Base-by-base conservation (phyloP, 2,888 invertebrate species). In the Hetaerina titia region DNA sequence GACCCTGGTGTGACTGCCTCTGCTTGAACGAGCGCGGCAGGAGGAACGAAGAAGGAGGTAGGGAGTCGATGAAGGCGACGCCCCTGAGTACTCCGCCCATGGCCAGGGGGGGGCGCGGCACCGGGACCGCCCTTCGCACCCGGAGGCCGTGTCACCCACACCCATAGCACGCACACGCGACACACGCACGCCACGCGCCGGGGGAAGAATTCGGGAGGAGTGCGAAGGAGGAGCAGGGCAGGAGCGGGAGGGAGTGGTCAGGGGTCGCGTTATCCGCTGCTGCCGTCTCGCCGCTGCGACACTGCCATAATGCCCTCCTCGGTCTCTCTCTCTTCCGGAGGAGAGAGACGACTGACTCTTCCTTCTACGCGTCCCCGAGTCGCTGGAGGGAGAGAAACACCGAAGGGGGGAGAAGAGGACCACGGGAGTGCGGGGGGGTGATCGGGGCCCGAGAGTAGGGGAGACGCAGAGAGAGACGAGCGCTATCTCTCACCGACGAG, bases 61-160 rank as follows among this genome's bases (percentile, higher is more conserved):
- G 31, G n/a, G 87, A 87, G 87, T 87, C 89, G 60, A 90, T 60
- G 60, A 90, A 25, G 25, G 90, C 63, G 25, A 90, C 31, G 58
- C 90, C 63, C 25, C 90, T 58, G 60, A 90, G 90, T 13, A 90
- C 60, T 9, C 60, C 90, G 25, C 90, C 90, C 90, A 90, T 90
- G 60, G 60, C 90, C 58, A 17, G 63, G 63, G 63, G 17, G 63
- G 63, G 19, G 63, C 63, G 19, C 63, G 15, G 63, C 15, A 19
- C 5, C 15, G 63, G 63, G 5, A 13, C 5, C 63, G 5, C 17
- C 63, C 63, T 15, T 63, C 63, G 5, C 63, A 15, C 17, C 45
- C 45, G 45, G 17, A 63, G 17, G 17, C 63, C 15, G 15, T 19
- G 11, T 5, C 60, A 60, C 60, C 60, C 60, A 19, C 63, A 63